Evolutionary conservation across 2,888 invertebrate genomes (phyloP), one percentile per base, ranked within the genome.

Genomic region (Mactromeris polynyma): DNA sequence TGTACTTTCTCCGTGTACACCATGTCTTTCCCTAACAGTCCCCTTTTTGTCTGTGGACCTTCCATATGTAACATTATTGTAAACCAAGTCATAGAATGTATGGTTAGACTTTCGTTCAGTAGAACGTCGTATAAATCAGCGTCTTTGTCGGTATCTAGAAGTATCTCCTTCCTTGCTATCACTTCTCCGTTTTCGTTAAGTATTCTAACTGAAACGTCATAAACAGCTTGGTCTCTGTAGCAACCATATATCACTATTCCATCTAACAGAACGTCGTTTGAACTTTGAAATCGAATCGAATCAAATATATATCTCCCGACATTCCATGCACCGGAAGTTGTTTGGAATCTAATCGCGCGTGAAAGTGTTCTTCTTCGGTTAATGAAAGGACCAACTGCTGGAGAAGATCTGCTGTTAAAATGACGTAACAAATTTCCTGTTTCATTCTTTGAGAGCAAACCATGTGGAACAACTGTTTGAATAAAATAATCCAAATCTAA

Each of bases 401-500:
- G 91, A 17, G 83, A 64, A 11, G 87, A 81, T 46, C 91, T 40
- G 64, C 91, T 91, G 38, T 91, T 89, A 51, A 91, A 84, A 46
- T 91, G 90, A 33, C 87, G 84, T 54, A 90, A 89, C 11, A 93
- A 19, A 9, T 80, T 58, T 1, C 89, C 86, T 42, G 78, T 83
- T 83, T 93, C 93, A 36, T 88, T 86, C n/a, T 92, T 85, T 3
- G 89, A 85, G 6, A 93, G 81, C 11, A 93, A 36, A 51, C 87
- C 89, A 40, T 89, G 83, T 11, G 85, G 82, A 1, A 89, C 82
- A 6, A 94, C 93, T 36, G 88, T 86, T 80, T 92, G 85, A 14
- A 83, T 85, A 81, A 92, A 93, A 82, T 90, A 93, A 17, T 90
- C 89, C 9, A 93, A 87, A 64, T 93, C 89, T 92, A 95, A 93